Percentiles rank a stretch among this genome's conserved stretches.
phyloP scores from a whole-genome alignment of 2,113 vertebrate genomes.

The Cyrtonyx montezumae region DNA sequence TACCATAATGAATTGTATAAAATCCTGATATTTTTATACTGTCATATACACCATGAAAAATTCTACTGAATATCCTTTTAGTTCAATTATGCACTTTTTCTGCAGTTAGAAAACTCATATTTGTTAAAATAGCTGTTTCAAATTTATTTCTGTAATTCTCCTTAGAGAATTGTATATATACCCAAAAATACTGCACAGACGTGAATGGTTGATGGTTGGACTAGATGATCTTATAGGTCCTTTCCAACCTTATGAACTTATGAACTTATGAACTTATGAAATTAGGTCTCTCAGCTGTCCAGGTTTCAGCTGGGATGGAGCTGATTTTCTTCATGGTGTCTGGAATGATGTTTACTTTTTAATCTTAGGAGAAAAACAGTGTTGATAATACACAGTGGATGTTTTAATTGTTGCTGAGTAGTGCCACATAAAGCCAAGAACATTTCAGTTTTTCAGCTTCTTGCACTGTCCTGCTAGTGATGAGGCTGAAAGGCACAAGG shows the following conservation, averaged over 20 bases:
- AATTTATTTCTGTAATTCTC: neutral
- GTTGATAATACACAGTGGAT: neutral
- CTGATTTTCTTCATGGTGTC: neutral
- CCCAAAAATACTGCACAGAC: neutral
- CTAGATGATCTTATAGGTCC: no score
- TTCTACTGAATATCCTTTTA: neutral
- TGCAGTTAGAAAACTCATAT: neutral
- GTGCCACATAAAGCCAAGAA: neutral
- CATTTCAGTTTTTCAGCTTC: neutral
- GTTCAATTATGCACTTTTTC: accelerated
- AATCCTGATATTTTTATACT: neutral
- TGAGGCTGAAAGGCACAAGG: neutral
- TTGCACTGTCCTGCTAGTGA: neutral
- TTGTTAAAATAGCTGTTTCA: neutral
- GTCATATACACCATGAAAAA: neutral
- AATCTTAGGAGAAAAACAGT: neutral
- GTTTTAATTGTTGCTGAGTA: no score
- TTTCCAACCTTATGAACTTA: no score
- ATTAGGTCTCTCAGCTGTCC: neutral
- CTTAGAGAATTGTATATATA: neutral
- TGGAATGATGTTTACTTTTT: neutral
- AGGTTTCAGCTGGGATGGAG: neutral
- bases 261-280: no score
- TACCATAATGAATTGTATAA: neutral
- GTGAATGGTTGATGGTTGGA: no score